Base-by-base conservation (phyloP, 2,113 vertebrate genomes). In the Sylvilagus bachmani region DNA sequence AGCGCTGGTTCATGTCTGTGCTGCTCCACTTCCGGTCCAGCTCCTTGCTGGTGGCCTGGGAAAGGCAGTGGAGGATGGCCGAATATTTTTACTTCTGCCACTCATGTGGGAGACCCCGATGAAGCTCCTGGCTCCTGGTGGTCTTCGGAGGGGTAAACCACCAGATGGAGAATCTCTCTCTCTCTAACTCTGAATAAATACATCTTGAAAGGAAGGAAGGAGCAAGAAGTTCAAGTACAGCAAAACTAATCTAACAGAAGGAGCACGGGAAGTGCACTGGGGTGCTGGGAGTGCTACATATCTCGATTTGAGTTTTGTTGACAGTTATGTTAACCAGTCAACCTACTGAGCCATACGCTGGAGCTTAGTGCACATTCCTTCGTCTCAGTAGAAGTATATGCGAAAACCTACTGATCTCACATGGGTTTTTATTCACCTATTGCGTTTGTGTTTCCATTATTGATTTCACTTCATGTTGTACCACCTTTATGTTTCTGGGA, bases 221-320 rank as follows among this genome's bases (percentile, higher is more conserved):
- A 44, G 44, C 38, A 94, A 73, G 71, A 86, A 85, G 11, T 86
- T 84, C 17, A 83, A 49, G 53, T 81, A 49, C 6, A 78, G 14
- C 14, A 86, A 87, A 90, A 61, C 29, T 73, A 70, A 51, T 70
- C 36, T 83, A 36, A 86, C 67, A 89, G 53, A 69, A 38, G 75
- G 85, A 78, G 24, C 31, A 17, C 22, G 27, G 33, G 69, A 75
- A 73, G 14, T 33, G 19, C 85, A 49, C 4, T 55, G n/a, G 70
- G 51, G 27, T 29, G 6, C 29, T 71, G 74, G 13, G 55, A 87
- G 61, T 62, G n/a, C 61, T 87, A 27, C 71, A 0, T 49, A 21
- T 33, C 5, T 71, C 75, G 25, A 69, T 38, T 22, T 82, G 66
- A 53, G 19, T 80, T 9, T 67, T 31, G 5, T 38, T 93, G 53